Evolutionary conservation across 92 coral and sea anemone species (phyloP), one percentile per base, ranked within the genome.

Genomic region (Actinernus sp.): DNA sequence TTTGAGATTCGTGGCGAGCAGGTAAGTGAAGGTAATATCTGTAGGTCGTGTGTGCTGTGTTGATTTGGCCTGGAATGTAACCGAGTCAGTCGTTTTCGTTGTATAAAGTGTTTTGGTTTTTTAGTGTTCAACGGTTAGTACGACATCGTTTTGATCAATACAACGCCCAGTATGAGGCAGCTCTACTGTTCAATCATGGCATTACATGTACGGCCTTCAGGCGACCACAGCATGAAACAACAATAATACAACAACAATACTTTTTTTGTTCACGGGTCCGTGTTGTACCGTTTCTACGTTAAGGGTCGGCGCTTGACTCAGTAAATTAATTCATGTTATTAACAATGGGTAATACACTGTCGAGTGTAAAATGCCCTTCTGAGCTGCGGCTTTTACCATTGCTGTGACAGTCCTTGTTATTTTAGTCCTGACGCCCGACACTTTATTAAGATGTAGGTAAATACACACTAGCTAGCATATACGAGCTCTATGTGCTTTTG

Each of bases 401-500:
- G 48, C 39, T 27, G 33, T 62, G 79, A 78, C 87, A 78, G 38
- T 59, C 80, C 52, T 43, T 90, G 92, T 80, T 90, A 61, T 90
- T 81, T 64, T 86, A 45, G 62, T 87, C 86, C 41, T 58, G 75
- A 61, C 65, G 82, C 53, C 68, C 88, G 88, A 86, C 92, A 76
- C 84, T 66, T 59, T 75, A 77, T 84, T 81, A 81, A 81, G 96
- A 79, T 86, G 70, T 85, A 50, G 67, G 96, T 79, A 85, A 90
- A 86, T 73, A 90, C 61, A 63, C 74, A 58, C 32, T 49, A 64
- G 71, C 82, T 68, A 85, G 71, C 51, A 58, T 84, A 76, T 65
- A 45, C 76, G 74, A 55, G 53, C 49, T 65, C 60, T 83, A 55
- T 81, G 78, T 74, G 74, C 70, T 79, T 79, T 73, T 63, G 83